Evolutionary conservation across 2,797 vertebrate genomes (phyloP).

Genomic region (Pteropus rufus): DNA sequence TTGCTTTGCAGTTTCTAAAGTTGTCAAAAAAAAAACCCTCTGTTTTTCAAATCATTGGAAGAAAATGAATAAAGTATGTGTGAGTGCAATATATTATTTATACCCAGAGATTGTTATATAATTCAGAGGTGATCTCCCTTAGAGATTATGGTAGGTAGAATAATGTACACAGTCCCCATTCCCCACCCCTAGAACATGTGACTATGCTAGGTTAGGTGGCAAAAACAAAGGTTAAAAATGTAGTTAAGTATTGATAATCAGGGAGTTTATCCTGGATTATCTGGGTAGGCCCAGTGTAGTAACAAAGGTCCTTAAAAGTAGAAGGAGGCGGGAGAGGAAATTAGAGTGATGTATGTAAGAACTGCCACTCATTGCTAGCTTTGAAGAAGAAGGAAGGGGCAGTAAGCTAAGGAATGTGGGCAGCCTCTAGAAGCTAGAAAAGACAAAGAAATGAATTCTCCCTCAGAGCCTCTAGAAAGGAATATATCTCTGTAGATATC

Average conservation of each 20-base stretch:
- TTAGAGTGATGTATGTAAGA: neutral
- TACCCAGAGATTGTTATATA: neutral
- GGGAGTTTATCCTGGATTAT: neutral
- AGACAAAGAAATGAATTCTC: neutral
- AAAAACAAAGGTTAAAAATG: neutral
- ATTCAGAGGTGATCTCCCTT: neutral
- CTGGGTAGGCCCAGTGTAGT: neutral
- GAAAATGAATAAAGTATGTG: neutral
- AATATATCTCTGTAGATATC: neutral
- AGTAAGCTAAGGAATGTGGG: neutral
- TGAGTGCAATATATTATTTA: neutral
- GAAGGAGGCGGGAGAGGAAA: neutral
- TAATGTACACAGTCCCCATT: rapidly evolving
- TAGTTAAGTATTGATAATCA: neutral
- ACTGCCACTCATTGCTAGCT: neutral
- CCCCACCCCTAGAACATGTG: neutral
- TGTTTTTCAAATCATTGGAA: neutral
- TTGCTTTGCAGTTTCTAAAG: neutral
- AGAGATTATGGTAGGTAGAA: neutral
- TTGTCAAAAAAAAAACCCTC: neutral
- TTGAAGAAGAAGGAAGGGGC: neutral
- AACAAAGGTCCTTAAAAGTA: neutral
- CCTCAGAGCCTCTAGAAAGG: neutral
- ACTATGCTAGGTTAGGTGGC: neutral
- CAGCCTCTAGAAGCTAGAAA: neutral